Evolutionary conservation across 2,113 vertebrate species (phyloP), one percentile per base, ranked within the genome.

Genomic region (Passer domesticus): DNA sequence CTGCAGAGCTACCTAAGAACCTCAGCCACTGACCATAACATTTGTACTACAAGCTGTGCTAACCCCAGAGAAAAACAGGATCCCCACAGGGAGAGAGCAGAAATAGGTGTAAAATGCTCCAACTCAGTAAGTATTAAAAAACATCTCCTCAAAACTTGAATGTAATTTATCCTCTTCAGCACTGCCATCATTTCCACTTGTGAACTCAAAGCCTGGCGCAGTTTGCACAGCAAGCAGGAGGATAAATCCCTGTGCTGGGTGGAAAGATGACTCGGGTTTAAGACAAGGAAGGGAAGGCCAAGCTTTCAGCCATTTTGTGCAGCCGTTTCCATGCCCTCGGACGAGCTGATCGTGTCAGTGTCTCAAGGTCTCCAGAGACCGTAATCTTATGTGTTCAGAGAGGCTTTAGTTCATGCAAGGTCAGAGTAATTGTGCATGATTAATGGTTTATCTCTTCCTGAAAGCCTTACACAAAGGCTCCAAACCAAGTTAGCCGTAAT

Each of bases 341-440:
- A 35, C 5, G 31, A 79, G 89, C 94, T 64, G 95, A 94, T 89
- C 64, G 10, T 90, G 85, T 84, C 91, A 89, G 94, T 91, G 49
- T 95, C 94, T 90, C 85, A 58, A 83, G 86, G 82, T 90, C 96
- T 81, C 96, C 91, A 6, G 86, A 82, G 95, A 95, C 79, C 2
- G 94, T 95, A 96, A 92, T 94, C 83, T 73, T 96, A 96, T 83
- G 68, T 87, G 92, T 97, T 96, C 94, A 96, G 53, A 95, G 95
- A 97, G 95, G 56, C 92, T 91, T 96, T 87, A 91, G 97, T 96
- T 97, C 97, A 97, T 89, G 94, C 96, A 92, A 97, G 97, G 97
- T 97, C 97, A 97, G 97, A 97, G 96, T 97, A 95, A 97, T 97
- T 97, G 98, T 96, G 95, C 95, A 58, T 97, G 97, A 97, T 97